Base-by-base conservation (phyloP, 2,888 invertebrate genomes). In the Choreutis nemorana region DNA sequence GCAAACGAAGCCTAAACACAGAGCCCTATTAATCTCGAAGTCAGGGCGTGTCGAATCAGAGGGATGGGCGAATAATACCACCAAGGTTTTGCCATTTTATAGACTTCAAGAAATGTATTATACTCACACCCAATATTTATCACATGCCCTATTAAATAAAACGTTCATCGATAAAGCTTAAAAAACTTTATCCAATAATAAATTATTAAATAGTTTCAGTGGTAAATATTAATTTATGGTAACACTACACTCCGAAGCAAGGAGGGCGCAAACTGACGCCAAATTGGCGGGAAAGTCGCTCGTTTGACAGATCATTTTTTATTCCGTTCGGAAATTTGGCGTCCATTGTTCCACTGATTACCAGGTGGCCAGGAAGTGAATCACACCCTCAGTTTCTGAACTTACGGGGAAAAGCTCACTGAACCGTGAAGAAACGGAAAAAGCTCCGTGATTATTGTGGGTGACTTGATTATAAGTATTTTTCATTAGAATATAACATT, bases 261-360 rank as follows among this genome's bases (percentile, higher is more conserved):
- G 26, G 58, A 60, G 67, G 66, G 70, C 61, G 58, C 55, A 55
- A 63, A 57, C 52, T 46, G 51, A 54, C 51, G 45, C 52, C 60
- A 71, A 73, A 70, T 70, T 70, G 70, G 70, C 73, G 71, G 70
- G 67, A 73, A 72, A 68, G 56, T 55, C 55, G 56, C 47, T 43
- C 45, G 46, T 65, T 66, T 68, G 72, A 72, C 68, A 72, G 71
- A 70, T 72, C 62, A 72, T 73, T 73, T 71, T 66, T 75, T 71
- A 73, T 70, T 70, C 40, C 51, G 51, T 64, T 66, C 63, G 61
- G 51, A 66, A 67, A 65, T 60, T 63, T 51, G 58, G 55, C 52
- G 42, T 44, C 50, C 52, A 57, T 65, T 67, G 64, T 67, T 62
- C 59, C 58, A 49, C 50, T 63, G 59, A 70, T 70, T 66, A 56